phyloP scores from a whole-genome alignment of 64 coral and sea anemone species.

The Actinia tenebrosa region DNA sequence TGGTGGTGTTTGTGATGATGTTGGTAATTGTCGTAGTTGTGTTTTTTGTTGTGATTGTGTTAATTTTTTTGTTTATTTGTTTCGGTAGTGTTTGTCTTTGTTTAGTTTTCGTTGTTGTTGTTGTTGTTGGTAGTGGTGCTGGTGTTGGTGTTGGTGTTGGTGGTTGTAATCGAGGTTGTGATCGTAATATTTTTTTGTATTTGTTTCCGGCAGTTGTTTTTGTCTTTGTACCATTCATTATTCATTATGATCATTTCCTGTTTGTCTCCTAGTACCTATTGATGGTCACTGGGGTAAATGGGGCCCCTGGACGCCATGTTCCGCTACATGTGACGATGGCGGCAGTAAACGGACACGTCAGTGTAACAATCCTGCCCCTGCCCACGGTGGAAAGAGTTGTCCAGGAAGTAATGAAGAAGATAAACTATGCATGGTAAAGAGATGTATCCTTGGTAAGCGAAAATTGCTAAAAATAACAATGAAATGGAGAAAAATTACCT shows the following conservation, averaged over 20 bases:
- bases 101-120: too few relatives aligned
- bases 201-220: background rate
- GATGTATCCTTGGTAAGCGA: background rate
- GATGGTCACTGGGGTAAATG: constrained; percentile 44
- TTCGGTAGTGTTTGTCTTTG: too few relatives aligned
- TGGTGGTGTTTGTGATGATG: too few relatives aligned
- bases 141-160: too few relatives aligned
- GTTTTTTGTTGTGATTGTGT: too few relatives aligned
- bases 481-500: too few relatives aligned
- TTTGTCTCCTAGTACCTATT: background rate
- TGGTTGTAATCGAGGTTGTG: too few relatives aligned
- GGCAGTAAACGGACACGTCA: constrained; percentile 15
- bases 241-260: background rate
- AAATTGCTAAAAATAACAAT: background rate
- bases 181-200: too few relatives aligned
- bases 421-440: background rate
- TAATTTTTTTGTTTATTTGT: too few relatives aligned
- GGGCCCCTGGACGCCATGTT: constrained; percentile 43
- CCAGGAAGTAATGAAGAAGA: background rate
- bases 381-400: constrained; percentile 34
- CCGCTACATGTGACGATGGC: constrained; percentile 35
- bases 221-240: background rate
- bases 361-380: constrained; percentile 49
- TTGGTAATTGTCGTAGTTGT: too few relatives aligned
- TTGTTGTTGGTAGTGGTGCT: too few relatives aligned